Percentiles rank a stretch among this genome's conserved stretches.
Conservation (phyloP, 2,888 invertebrate genomes). For the Pollenia amentaria region DNA sequence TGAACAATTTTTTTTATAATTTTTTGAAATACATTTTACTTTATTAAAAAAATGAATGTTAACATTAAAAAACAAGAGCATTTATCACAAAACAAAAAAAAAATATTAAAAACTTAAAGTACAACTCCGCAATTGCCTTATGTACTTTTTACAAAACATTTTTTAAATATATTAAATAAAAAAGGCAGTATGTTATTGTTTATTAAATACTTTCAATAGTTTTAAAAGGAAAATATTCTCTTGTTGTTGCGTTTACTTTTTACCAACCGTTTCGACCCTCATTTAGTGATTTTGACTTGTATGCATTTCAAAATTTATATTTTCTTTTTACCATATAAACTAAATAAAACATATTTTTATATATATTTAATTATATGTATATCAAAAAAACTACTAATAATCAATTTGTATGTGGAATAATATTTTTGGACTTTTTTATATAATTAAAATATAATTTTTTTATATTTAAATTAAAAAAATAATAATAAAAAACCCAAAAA, state of each 20-base stretch:
- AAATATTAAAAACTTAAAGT: constrained; percentile 65
- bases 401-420: constrained; percentile 66
- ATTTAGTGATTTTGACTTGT: constrained; percentile 25
- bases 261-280: constrained; percentile 34
- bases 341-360: constrained; percentile 56
- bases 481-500: constrained; percentile 44
- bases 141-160: constrained; percentile 61
- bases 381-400: constrained; percentile 51
- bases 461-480: constrained; percentile 67
- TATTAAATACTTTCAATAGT: constrained; percentile 24
- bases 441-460: constrained; percentile 67
- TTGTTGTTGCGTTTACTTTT: constrained; percentile 33
- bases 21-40: constrained; percentile 27
- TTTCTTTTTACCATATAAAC: constrained; percentile 32
- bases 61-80: constrained; percentile 42
- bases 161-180: constrained; percentile 23
- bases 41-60: constrained; percentile 25
- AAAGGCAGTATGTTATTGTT: constrained; percentile 37
- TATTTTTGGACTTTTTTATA: constrained; percentile 70
- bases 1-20: constrained; percentile 17
- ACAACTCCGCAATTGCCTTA: constrained; percentile 74
- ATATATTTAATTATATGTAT: constrained; percentile 32
- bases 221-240: constrained; percentile 28
- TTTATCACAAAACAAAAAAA: constrained; percentile 61
- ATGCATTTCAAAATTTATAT: constrained; percentile 50